Percentiles rank a stretch among this genome's conserved stretches.
Conservation (phyloP, 2,888 invertebrate genomes). For the Parapristionchus giblindavisi region DNA sequence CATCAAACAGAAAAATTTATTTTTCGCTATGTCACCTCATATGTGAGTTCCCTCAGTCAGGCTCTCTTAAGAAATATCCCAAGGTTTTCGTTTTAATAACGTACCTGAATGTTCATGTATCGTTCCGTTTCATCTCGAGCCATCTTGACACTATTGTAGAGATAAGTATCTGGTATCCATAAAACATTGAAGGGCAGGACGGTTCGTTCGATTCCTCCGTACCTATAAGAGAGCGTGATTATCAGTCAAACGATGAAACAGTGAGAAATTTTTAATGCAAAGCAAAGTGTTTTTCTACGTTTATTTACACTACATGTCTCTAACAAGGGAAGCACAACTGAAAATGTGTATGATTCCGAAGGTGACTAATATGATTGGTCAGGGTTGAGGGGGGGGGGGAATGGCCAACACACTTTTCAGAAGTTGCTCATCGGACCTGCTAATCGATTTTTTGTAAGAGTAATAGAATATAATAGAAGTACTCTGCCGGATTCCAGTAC, state of each 20-base stretch:
- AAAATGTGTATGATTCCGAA: no score
- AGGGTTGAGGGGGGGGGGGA: no score
- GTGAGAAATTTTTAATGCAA: not conserved
- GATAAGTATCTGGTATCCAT: conserved; percentile 68
- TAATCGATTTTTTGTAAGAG: not conserved
- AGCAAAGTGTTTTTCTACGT: not conserved
- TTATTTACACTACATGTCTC: no score
- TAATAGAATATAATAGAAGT: conserved; percentile 12
- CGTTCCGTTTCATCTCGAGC: conserved; percentile 67
- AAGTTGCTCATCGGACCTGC: no score
- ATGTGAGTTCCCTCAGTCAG: no score
- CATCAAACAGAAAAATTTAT: no score
- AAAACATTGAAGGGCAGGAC: conserved; percentile 63
- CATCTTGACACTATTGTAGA: conserved; percentile 68
- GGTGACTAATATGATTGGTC: no score
- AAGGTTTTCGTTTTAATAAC: not conserved
- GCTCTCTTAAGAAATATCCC: no score
- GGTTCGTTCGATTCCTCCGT: conserved; percentile 62
- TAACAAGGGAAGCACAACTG: no score
- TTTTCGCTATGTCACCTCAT: no score
- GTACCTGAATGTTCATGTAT: conserved; percentile 66
- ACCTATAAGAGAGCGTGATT: conserved; percentile 37
- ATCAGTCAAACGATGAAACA: not conserved
- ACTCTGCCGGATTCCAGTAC: conserved; percentile 59
- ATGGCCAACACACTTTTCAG: no score